Evolutionary conservation across 2,888 invertebrate species (phyloP), one percentile per base, ranked within the genome.

Genomic region (Eurytoma adleriae): DNA sequence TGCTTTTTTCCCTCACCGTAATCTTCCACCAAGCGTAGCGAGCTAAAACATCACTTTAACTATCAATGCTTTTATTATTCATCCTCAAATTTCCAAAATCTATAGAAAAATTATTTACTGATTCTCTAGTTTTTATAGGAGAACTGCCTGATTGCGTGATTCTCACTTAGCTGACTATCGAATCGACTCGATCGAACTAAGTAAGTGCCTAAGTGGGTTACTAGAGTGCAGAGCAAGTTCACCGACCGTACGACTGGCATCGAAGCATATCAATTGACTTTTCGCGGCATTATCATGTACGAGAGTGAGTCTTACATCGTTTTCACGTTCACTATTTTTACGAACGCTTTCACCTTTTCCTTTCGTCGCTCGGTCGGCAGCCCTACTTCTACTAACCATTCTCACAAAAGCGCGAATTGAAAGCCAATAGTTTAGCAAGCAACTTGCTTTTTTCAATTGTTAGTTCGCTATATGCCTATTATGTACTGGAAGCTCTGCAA

Each of bases 1-100:
- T 87, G 83, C 83, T 88, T 86, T 84, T 84, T 84, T 78, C 78
- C 79, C 81, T 66, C 80, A 77, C 82, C 84, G 82, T 10, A 10
- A 20, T 77, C 86, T 87, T 88, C 90, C 90, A 90, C 89, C 89
- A 89, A 87, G 87, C 85, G 85, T 89, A 89, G 86, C 90, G 89
- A 84, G 90, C 90, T 90, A 89, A 80, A 82, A 82, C 78, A 82
- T 48, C 78, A 78, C 78, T 78, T 72, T 50, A 64, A n/a, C 78
- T 72, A 18, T 81, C 62, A 71, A 75, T 78, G 27, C 62, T 5
- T 78, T 40, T 40, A 64, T 73, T 16, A 52, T 16, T 52, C 52
- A 52, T 52, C 10, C 3, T 16, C 14, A 52, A 52, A 14, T 16
- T 54, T 54, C 54, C 4, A 54, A 54, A n/a, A 54, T 54, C 4